Conservation (phyloP, 2,888 invertebrate species). For the Conchocele bisecta region DNA sequence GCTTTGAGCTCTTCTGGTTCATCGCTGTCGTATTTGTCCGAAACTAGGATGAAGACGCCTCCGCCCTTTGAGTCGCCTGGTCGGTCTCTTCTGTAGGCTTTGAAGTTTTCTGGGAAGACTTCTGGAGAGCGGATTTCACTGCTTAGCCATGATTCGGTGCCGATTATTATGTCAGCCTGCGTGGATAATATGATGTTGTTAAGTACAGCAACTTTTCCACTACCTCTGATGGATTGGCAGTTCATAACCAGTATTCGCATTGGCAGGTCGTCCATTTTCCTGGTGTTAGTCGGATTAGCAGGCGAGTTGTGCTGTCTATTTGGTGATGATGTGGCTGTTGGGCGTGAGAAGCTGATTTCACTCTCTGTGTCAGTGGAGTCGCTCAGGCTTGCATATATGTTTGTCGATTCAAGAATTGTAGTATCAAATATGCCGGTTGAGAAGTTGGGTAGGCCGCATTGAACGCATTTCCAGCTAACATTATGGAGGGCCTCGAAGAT, state of each 20-base stretch:
- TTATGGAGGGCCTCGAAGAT: slow-evolving; percentile 1
- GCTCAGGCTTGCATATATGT: neutral
- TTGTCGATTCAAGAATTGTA: slow-evolving; percentile 4
- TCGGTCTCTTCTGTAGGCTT: no score
- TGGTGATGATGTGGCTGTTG: no score
- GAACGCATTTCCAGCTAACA: slow-evolving; percentile 17
- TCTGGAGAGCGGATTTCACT: no score
- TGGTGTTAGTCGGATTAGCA: no score
- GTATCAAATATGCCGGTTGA: slow-evolving; percentile 9
- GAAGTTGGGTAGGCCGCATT: slow-evolving; percentile 19
- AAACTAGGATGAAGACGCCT: no score
- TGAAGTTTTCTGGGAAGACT: no score
- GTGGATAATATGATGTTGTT: slow-evolving; percentile 7
- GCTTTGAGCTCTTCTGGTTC: slow-evolving; percentile 14
- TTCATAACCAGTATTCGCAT: slow-evolving; percentile 10
- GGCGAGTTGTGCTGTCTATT: no score
- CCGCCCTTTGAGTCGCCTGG: no score
- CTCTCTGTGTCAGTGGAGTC: neutral
- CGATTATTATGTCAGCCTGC: slow-evolving; percentile 19
- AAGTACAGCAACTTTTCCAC: slow-evolving; percentile 4
- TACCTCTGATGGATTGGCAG: slow-evolving; percentile 11
- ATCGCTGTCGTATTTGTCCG: neutral
- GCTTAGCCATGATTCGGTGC: no score
- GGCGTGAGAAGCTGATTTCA: no score
- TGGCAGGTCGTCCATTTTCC: no score